A percentile compares a stretch with the other conserved stretches of the same genome.
Conservation (phyloP, 2,113 vertebrate species). For the Phoxinus phoxinus region DNA sequence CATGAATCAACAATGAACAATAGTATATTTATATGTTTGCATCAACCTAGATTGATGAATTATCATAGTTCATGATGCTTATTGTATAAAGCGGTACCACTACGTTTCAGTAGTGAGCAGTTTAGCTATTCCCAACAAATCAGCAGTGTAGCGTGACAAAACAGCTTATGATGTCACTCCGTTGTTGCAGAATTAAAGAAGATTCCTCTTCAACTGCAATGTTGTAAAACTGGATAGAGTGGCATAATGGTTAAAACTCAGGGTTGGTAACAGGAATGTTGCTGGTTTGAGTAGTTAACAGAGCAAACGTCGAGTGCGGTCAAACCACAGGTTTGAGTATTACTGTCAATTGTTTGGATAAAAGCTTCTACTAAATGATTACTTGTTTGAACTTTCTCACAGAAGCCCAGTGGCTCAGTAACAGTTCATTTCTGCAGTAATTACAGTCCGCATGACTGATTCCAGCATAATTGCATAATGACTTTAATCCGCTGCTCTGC, state of each 20-base stretch:
- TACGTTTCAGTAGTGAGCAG: not conserved
- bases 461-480: constrained; percentile 20
- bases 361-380: constrained; percentile 13
- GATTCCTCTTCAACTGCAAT: not conserved
- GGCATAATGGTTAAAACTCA: not conserved
- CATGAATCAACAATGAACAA: not conserved
- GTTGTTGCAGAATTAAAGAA: not conserved
- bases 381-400: not conserved
- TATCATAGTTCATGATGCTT: not conserved
- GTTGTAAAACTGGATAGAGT: not conserved
- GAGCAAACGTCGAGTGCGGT: not conserved
- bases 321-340: not conserved
- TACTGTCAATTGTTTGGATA: not conserved
- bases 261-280: not conserved
- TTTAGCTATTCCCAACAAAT: not conserved
- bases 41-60: not conserved
- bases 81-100: not conserved
- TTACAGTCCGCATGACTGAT: constrained; percentile 13
- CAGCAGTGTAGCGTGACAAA: not conserved
- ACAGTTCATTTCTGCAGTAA: not conserved
- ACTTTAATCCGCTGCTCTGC: not conserved
- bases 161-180: not conserved
- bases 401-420: not conserved
- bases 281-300: not conserved
- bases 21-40: not conserved